These are phyloP conservation scores for Cephalopachus bancanus DNA, from an alignment of 2,797 vertebrate species.

Conservation along the genomic window DNA sequence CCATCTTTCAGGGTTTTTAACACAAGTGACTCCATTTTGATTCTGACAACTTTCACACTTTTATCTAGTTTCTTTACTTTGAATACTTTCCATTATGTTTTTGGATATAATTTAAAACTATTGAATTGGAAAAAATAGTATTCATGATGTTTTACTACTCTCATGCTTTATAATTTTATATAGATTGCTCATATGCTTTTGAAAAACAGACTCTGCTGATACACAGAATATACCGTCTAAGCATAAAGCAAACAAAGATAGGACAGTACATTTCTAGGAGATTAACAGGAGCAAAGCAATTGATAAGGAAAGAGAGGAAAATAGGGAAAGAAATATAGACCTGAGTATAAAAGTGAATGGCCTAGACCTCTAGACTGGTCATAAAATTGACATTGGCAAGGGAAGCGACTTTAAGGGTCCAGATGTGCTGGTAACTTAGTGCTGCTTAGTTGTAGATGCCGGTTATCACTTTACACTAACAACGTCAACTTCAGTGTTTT, in stretches of 20 bases:
- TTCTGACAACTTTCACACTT: not conserved
- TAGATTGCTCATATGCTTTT: not conserved
- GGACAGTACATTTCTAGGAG: not conserved
- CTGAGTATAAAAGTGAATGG: not conserved
- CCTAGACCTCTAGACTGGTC: not conserved
- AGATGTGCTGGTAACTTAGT: not conserved
- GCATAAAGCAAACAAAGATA: not conserved
- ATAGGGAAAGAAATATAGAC: not conserved
- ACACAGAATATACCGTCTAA: not conserved
- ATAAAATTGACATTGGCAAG: not conserved
- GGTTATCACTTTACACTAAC: not conserved
- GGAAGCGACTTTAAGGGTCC: not conserved
- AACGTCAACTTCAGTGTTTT: not conserved
- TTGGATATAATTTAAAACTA: conserved; percentile 9
- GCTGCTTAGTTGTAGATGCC: conserved; percentile 5
- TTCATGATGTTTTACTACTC: not conserved
- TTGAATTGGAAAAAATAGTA: not conserved
- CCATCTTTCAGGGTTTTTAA: not conserved
- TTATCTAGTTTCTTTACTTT: not conserved
- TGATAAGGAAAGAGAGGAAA: not conserved
- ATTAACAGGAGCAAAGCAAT: not conserved
- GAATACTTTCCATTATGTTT: not conserved
- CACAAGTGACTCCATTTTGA: not conserved
- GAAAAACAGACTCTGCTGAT: not conserved
- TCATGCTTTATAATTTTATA: not conserved